Evolutionary conservation across 2,888 invertebrate species (phyloP).

Genomic region (Ellobium chinense): DNA sequence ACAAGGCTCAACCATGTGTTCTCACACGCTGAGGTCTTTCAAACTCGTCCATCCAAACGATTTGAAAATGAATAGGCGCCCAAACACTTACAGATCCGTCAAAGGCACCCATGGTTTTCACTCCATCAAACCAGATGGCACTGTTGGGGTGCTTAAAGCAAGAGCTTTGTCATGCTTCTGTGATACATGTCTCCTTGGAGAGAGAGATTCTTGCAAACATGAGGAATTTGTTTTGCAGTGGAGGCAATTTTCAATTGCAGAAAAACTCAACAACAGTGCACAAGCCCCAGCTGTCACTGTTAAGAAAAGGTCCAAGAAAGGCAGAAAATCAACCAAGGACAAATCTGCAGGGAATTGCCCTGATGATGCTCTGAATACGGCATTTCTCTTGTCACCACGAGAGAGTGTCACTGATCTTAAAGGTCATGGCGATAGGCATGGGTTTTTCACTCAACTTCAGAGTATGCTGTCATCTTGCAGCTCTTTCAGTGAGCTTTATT

Average conservation of each 20-base stretch:
- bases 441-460: background rate
- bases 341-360: no score
- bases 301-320: no score
- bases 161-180: slow-evolving; percentile 9
- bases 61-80: background rate
- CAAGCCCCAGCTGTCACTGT: no score
- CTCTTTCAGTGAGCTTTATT: no score
- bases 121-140: background rate
- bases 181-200: background rate
- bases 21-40: background rate
- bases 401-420: background rate
- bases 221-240: background rate
- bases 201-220: background rate
- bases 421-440: background rate
- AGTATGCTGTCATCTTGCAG: background rate
- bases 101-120: background rate
- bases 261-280: no score
- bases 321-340: background rate
- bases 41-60: background rate
- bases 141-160: background rate
- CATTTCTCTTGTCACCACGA: background rate
- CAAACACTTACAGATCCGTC: background rate
- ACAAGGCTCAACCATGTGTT: background rate
- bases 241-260: background rate
- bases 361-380: background rate